These are phyloP conservation scores for Muscicapa striata DNA, from an alignment of 2,797 vertebrate species.

Conservation along the genomic window DNA sequence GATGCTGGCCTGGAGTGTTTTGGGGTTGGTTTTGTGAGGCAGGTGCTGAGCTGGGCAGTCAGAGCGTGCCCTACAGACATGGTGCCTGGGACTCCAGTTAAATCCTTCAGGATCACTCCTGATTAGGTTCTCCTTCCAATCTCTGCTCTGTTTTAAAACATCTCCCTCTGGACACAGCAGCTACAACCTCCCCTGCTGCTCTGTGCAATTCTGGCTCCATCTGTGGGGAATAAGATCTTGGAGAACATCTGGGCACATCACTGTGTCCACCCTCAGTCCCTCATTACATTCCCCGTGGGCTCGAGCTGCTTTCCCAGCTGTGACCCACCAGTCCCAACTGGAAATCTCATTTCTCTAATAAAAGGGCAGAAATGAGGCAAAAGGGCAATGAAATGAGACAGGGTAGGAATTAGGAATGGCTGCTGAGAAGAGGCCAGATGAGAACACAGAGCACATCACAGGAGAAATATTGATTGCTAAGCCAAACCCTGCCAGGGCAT, in stretches of 20 bases:
- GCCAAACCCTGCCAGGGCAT: not conserved
- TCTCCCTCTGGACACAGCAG: not conserved
- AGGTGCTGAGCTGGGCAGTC: not conserved
- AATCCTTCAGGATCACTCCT: not conserved
- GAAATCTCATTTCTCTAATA: not conserved
- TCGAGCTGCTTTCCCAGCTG: not conserved
- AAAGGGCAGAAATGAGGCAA: not conserved
- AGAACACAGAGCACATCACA: not conserved
- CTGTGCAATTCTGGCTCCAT: not conserved
- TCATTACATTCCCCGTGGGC: not conserved
- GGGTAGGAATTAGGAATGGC: not conserved
- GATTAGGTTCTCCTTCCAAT: not conserved
- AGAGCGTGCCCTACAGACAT: accelerated
- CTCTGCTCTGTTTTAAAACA: not conserved
- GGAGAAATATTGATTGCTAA: not conserved
- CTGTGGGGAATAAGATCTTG: not conserved
- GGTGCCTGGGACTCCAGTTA: not conserved
- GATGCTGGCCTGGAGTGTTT: not conserved
- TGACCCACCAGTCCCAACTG: not conserved
- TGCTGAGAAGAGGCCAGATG: not conserved
- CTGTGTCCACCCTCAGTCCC: not conserved
- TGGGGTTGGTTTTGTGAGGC: not conserved
- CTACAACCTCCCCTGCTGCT: not conserved
- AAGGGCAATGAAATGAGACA: not conserved
- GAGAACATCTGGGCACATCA: not conserved